phyloP scores from a whole-genome alignment of 2,797 vertebrate genomes.

The Gymnothorax javanicus region DNA sequence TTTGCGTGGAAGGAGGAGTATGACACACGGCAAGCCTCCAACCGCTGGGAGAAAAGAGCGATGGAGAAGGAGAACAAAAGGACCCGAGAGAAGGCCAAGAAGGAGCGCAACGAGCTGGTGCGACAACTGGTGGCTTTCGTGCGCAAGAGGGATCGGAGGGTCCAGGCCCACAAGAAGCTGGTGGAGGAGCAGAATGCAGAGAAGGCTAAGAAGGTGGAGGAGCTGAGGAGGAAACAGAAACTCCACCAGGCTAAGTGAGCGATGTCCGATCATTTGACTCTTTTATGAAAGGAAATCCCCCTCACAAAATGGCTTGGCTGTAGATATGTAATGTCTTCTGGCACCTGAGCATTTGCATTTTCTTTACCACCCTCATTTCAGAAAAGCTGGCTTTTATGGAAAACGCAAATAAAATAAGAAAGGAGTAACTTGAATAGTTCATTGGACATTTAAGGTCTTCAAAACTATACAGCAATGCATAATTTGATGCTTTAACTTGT shows the following conservation, averaged over 20 bases:
- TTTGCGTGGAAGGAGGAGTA: slow-evolving; percentile 98
- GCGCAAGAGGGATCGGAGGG: slow-evolving; percentile 90
- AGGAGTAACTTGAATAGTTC: too few relatives aligned
- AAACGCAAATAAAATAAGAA: too few relatives aligned
- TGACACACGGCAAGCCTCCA: slow-evolving; percentile 90
- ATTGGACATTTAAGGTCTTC: too few relatives aligned
- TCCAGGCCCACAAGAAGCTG: slow-evolving; percentile 89
- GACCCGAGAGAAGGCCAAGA: slow-evolving; percentile 86
- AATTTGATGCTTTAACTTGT: too few relatives aligned
- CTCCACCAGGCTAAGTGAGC: slow-evolving; percentile 87
- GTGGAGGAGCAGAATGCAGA: slow-evolving; percentile 93
- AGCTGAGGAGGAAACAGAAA: slow-evolving; percentile 85
- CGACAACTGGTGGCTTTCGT: slow-evolving; percentile 90
- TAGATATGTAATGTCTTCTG: not conserved
- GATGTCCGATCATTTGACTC: not conserved
- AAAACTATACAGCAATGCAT: too few relatives aligned
- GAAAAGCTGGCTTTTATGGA: too few relatives aligned
- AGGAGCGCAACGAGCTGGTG: slow-evolving; percentile 88
- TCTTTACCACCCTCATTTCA: not conserved
- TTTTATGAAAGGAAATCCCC: not conserved
- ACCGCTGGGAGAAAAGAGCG: slow-evolving; percentile 96
- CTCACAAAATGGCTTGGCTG: not conserved
- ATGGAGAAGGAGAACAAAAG: slow-evolving; percentile 99
- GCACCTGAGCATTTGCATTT: not conserved
- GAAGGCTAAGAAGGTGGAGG: slow-evolving; percentile 85